Percentiles rank a stretch among this genome's conserved stretches.
phyloP scores from a whole-genome alignment of 2,797 vertebrate species.

The Decapterus maruadsi region DNA sequence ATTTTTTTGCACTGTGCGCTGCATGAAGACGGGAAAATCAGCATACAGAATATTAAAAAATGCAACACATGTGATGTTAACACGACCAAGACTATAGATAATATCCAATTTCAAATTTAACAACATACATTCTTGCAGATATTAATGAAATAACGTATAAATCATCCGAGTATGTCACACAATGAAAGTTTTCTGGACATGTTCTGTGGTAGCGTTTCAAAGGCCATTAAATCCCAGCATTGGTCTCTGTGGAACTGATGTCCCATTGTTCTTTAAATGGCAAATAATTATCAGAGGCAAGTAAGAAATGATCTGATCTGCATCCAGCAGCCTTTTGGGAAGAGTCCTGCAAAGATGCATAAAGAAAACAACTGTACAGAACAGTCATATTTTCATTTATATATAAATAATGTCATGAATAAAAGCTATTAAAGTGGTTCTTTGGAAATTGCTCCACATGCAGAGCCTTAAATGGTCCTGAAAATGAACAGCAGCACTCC shows the following conservation, averaged over 20 bases:
- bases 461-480: slow-evolving; percentile 27
- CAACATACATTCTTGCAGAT: neutral
- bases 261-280: neutral
- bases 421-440: neutral
- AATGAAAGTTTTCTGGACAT: neutral
- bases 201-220: neutral
- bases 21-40: slow-evolving; percentile 38
- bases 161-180: too few species aligned
- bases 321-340: neutral
- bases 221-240: neutral
- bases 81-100: neutral
- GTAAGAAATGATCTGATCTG: neutral
- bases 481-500: slow-evolving; percentile 54
- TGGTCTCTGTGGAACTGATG: neutral
- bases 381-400: neutral
- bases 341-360: neutral
- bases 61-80: neutral
- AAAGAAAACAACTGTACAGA: neutral
- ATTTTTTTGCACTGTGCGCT: slow-evolving; percentile 98
- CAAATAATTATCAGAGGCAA: neutral
- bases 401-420: neutral
- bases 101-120: neutral
- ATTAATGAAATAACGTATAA: too few species aligned
- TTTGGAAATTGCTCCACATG: neutral
- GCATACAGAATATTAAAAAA: neutral